Conservation (phyloP, 2,797 vertebrate genomes). For the Lepus townsendii region DNA sequence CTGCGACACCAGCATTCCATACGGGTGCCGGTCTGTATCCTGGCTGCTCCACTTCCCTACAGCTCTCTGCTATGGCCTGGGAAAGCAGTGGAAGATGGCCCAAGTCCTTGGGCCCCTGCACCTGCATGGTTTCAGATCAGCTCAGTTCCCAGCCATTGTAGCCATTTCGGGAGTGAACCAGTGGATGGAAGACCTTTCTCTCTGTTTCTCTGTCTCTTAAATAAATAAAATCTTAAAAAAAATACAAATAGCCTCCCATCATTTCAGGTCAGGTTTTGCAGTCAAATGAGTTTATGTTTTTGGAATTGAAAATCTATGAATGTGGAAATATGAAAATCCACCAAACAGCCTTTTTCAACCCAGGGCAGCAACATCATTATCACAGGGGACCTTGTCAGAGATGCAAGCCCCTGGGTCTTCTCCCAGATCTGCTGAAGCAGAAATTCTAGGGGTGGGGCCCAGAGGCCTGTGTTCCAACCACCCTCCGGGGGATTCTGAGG, state of each 20-base stretch:
- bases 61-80: too few relatives aligned
- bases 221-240: too few relatives aligned
- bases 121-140: too few relatives aligned
- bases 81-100: too few relatives aligned
- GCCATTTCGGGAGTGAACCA: too few relatives aligned
- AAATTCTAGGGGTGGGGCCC: not conserved
- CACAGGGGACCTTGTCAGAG: not conserved
- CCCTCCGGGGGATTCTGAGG: not conserved
- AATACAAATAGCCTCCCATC: not conserved
- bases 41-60: too few relatives aligned
- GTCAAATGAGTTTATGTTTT: conserved; percentile 32
- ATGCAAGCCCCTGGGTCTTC: not conserved
- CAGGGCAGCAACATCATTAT: accelerated
- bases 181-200: too few relatives aligned
- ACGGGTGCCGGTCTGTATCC: too few relatives aligned
- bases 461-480: not conserved
- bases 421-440: not conserved
- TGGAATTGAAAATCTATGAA: conserved; percentile 58
- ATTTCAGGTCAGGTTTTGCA: not conserved
- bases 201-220: too few relatives aligned
- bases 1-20: too few relatives aligned
- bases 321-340: not conserved
- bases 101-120: too few relatives aligned
- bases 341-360: not conserved
- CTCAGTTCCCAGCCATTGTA: too few relatives aligned